These are phyloP conservation scores for Plagodis dolabraria DNA, from an alignment of 2,888 invertebrate genomes.

Conservation along the genomic window DNA sequence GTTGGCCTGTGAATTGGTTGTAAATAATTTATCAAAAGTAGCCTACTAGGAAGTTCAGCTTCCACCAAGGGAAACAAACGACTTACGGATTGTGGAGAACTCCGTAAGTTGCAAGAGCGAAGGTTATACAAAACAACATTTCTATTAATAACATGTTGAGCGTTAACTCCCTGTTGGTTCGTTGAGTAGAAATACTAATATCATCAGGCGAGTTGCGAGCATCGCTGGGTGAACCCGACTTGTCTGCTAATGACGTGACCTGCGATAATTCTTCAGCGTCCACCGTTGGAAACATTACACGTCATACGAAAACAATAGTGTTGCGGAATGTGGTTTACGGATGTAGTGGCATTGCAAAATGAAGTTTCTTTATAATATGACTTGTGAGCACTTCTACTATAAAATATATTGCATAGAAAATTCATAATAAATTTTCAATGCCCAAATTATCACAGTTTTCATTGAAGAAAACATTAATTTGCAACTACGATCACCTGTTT, in stretches of 20 bases:
- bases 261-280: conserved; percentile 75
- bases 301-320: conserved; percentile 77
- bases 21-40: too few species aligned
- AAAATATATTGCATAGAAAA: conserved; percentile 40
- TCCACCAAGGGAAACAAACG: background rate
- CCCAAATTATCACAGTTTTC: conserved; percentile 29
- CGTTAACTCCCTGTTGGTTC: conserved; percentile 69
- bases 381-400: conserved; percentile 34
- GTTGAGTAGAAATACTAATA: conserved; percentile 63
- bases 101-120: conserved; percentile 88
- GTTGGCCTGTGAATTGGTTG: conserved; percentile 59
- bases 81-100: conserved; percentile 90
- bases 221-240: conserved; percentile 69
- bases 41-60: too few species aligned
- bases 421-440: conserved; percentile 50
- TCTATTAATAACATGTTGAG: conserved; percentile 87
- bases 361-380: conserved; percentile 35
- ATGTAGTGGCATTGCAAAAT: conserved; percentile 58
- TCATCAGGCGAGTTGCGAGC: conserved; percentile 65
- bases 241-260: conserved; percentile 74
- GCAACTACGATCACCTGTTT: conserved; percentile 9
- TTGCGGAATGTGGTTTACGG: conserved; percentile 53
- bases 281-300: conserved; percentile 84
- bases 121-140: conserved; percentile 86
- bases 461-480: conserved; percentile 35